Percentiles rank a stretch among this genome's conserved stretches.
phyloP scores from a whole-genome alignment of 2,888 invertebrate species.

The Chalcosyrphus nemorum region DNA sequence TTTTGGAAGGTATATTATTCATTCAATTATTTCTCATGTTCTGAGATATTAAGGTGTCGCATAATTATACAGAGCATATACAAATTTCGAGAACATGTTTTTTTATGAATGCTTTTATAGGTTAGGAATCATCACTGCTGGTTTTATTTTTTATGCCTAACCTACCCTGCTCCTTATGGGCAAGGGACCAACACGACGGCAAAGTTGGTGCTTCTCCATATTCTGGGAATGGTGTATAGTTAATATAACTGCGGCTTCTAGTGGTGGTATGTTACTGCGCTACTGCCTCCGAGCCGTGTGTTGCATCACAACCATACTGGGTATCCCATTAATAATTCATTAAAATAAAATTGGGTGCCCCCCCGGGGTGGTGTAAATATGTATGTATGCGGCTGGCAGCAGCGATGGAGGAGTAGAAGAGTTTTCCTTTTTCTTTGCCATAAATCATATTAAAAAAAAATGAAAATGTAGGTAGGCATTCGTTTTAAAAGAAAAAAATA shows the following conservation, averaged over 20 bases:
- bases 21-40: conserved; percentile 37
- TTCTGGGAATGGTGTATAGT: conserved; percentile 1
- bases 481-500: neutral
- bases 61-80: conserved; percentile 30
- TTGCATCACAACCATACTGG: conserved; percentile 22
- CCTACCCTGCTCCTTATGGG: neutral
- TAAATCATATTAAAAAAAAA: conserved; percentile 4
- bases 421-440: neutral
- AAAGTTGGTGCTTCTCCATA: neutral
- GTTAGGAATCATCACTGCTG: neutral
- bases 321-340: conserved; percentile 58
- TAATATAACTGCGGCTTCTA: neutral
- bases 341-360: conserved; percentile 55
- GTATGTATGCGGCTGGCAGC: neutral
- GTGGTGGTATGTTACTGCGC: neutral
- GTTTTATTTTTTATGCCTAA: neutral
- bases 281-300: neutral
- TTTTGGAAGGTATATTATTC: conserved; percentile 33
- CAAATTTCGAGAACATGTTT: conserved; percentile 26
- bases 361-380: conserved; percentile 13
- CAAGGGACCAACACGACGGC: conserved; percentile 34
- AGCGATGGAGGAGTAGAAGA: neutral
- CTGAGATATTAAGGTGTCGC: conserved; percentile 30
- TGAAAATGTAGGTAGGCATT: neutral
- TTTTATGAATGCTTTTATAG: neutral